Evolutionary conservation across 92 coral and sea anemone genomes (phyloP), one percentile per base, ranked within the genome.

Genomic region (Actinostola sp.): DNA sequence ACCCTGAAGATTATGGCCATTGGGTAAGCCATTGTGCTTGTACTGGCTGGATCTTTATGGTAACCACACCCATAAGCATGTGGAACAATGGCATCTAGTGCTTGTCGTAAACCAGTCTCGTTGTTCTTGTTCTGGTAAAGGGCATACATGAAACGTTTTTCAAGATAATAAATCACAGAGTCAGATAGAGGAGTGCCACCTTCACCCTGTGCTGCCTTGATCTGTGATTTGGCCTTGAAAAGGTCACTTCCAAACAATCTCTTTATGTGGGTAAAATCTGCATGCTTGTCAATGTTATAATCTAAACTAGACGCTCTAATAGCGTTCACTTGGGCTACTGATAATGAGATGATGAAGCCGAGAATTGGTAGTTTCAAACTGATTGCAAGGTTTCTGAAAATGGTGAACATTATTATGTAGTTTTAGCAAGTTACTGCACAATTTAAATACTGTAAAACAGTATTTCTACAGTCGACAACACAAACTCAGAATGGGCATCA

Each of bases 61-160:
- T 54, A 55, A 5, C 77, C 77, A 23, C 77, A 71, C 77, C 77
- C 52, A 8, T 14, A 71, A 8, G 77, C 64, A 29, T 71, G 77
- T 8, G 77, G 77, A 1, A 71, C 66, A 20, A 71, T 71, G 48
- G 77, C 46, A 11, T 71, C 66, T 9, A 71, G 31, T 12, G 61
- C 62, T 1, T 23, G 31, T 51, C 48, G 23, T 23, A 69, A 12
- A 4, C 75, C 75, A 2, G 2, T 8, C 15, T 69, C 75, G 2
- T 69, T 34, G 44, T 49, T 51, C 28, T 51, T 69, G 62, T 69
- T 69, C 44, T 50, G 75, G 32, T 69, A 69, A 0, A 69, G 75
- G 46, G 75, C 75, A 32, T 69, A 49, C 14, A 25, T 23, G 27
- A 69, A 69, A 20, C 42, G 48, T 26, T 69, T 69, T 21, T 69